Conservation (phyloP, 2,797 vertebrate genomes). For the Serranus cabrilla region DNA sequence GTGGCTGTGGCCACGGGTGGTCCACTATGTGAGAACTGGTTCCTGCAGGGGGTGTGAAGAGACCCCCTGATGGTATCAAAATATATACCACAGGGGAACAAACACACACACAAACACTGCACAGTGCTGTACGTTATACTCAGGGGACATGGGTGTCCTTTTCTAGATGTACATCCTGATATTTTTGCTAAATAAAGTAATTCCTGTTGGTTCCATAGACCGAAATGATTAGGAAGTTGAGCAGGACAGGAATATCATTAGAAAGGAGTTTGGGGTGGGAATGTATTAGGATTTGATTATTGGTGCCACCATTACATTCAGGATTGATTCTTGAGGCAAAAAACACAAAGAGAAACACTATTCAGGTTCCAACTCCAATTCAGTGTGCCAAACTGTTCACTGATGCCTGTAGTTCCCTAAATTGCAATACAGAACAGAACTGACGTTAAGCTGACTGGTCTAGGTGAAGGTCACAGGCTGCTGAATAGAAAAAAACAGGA, state of each 20-base stretch:
- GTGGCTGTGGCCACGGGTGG: slow-evolving; percentile 67
- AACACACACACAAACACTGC: slow-evolving; percentile 49
- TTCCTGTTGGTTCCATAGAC: not conserved
- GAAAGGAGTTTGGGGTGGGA: not conserved
- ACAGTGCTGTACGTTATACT: slow-evolving; percentile 38
- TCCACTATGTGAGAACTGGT: slow-evolving; percentile 79
- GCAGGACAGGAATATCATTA: not conserved
- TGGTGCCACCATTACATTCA: not conserved
- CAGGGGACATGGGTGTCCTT: slow-evolving; percentile 25
- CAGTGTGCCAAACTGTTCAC: not conserved
- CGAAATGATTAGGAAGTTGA: not conserved
- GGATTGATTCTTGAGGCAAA: not conserved
- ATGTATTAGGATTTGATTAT: not conserved
- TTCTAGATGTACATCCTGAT: slow-evolving; percentile 7
- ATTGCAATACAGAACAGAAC: not conserved
- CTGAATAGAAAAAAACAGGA: not conserved
- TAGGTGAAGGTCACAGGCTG: slow-evolving; percentile 19
- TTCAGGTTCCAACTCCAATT: not conserved
- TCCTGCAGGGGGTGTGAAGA: slow-evolving; percentile 82
- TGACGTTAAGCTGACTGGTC: not conserved
- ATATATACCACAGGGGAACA: slow-evolving; percentile 70
- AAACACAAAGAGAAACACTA: not conserved
- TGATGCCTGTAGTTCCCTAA: not conserved
- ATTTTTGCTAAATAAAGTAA: not conserved
- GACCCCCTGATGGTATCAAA: slow-evolving; percentile 80